Conservation (phyloP, 2,797 vertebrate genomes). For the Cichlasoma orientale region DNA sequence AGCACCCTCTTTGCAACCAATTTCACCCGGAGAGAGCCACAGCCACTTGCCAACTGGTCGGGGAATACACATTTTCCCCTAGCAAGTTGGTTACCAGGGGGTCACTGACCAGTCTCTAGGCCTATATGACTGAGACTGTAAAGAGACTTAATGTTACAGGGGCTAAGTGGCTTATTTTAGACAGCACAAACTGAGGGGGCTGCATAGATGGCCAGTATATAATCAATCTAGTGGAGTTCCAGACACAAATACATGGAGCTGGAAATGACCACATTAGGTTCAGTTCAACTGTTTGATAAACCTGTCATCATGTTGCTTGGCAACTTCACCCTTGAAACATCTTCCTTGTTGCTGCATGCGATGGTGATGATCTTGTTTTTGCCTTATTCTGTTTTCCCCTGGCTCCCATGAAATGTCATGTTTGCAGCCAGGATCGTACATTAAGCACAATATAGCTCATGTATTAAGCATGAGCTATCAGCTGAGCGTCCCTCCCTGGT, state of each 20-base stretch:
- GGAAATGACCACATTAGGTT: not conserved
- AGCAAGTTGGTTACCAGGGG: no score
- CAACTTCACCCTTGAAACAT: not conserved
- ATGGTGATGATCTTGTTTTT: not conserved
- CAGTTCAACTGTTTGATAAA: not conserved
- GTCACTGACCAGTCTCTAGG: not conserved
- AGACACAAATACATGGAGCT: not conserved
- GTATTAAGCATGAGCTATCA: slow-evolving; percentile 48
- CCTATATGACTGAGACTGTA: not conserved
- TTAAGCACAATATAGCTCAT: slow-evolving; percentile 32
- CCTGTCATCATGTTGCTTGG: not conserved
- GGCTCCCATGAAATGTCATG: slow-evolving; percentile 6
- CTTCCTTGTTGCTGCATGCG: not conserved
- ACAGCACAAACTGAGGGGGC: not conserved
- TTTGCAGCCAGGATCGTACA: slow-evolving; percentile 14
- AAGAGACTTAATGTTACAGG: not conserved
- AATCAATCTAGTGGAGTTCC: not conserved
- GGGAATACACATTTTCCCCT: no score
- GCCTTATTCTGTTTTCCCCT: not conserved
- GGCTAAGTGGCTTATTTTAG: not conserved
- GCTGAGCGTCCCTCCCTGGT: slow-evolving; percentile 51
- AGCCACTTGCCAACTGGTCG: no score
- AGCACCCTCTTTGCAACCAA: no score
- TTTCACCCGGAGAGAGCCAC: no score
- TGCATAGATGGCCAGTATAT: not conserved